phyloP scores from a whole-genome alignment of 2,113 vertebrate species.

The Mesoclemmys tuberculata region DNA sequence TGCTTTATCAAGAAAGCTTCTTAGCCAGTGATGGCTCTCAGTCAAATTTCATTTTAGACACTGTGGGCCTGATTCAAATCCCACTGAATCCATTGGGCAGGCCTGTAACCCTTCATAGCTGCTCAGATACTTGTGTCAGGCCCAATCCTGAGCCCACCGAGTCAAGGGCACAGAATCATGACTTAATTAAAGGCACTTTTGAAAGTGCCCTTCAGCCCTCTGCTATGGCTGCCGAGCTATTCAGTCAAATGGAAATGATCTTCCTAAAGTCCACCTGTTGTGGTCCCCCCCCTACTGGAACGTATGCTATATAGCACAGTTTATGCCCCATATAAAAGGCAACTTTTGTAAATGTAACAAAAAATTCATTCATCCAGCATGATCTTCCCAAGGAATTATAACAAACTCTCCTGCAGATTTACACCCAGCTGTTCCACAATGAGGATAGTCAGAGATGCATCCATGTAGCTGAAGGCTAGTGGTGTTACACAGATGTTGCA shows the following conservation, averaged over 20 bases:
- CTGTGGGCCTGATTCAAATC: not conserved
- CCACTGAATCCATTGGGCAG: not conserved
- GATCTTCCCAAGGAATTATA: not conserved
- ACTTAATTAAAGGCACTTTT: not conserved
- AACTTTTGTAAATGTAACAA: not conserved
- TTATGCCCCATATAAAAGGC: not conserved
- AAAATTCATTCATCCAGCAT: not conserved
- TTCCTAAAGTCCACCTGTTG: not conserved
- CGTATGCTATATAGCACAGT: not conserved
- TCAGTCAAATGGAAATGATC: constrained; percentile 14
- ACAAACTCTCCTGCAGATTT: constrained; percentile 27
- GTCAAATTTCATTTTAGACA: not conserved
- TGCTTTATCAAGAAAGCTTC: not conserved
- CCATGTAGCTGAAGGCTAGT: not conserved
- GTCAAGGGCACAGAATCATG: not conserved
- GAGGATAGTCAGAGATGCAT: not conserved
- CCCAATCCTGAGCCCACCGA: not conserved
- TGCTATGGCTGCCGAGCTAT: not conserved
- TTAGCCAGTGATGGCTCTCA: not conserved
- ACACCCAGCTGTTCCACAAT: not conserved
- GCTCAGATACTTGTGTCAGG: accelerated
- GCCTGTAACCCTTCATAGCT: not conserved
- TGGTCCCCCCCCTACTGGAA: not conserved
- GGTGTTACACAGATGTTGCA: not conserved
- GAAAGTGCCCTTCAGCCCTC: constrained; percentile 2